Percentiles rank a stretch among this genome's conserved stretches.
These are phyloP conservation scores for Tokudaia tokunoshimensis DNA, from an alignment of 2,797 vertebrate species.

Conservation along the genomic window DNA sequence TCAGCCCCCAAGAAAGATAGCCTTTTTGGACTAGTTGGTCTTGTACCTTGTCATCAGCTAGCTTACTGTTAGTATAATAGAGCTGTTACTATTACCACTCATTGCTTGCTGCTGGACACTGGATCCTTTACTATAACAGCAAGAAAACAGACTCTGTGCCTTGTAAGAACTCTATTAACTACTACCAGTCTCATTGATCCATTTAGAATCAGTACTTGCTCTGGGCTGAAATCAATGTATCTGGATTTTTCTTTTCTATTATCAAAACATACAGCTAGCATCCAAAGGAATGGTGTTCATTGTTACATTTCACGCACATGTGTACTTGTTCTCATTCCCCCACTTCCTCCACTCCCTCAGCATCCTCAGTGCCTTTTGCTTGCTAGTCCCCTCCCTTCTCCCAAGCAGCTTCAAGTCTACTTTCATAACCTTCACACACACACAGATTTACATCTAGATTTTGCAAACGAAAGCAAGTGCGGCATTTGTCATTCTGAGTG, in stretches of 20 bases:
- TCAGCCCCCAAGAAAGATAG: background rate
- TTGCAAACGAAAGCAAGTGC: background rate
- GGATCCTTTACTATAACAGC: background rate
- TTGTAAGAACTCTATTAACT: background rate
- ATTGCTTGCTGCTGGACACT: background rate
- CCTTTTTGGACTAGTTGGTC: background rate
- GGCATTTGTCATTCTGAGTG: background rate
- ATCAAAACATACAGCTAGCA: background rate
- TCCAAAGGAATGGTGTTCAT: background rate
- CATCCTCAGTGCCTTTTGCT: too few species aligned
- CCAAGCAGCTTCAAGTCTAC: too few species aligned
- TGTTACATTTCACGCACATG: background rate
- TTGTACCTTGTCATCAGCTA: background rate
- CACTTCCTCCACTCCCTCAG: background rate
- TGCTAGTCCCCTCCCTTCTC: background rate
- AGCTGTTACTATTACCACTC: background rate
- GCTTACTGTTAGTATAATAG: background rate
- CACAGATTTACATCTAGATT: too few species aligned
- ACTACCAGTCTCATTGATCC: background rate
- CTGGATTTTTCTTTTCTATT: background rate
- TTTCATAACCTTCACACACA: background rate
- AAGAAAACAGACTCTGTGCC: background rate
- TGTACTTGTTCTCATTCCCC: background rate
- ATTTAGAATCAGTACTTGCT: slow-evolving; percentile 30
- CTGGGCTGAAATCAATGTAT: background rate